Conservation (phyloP, 2,888 invertebrate species). For the Diaphora mendica region DNA sequence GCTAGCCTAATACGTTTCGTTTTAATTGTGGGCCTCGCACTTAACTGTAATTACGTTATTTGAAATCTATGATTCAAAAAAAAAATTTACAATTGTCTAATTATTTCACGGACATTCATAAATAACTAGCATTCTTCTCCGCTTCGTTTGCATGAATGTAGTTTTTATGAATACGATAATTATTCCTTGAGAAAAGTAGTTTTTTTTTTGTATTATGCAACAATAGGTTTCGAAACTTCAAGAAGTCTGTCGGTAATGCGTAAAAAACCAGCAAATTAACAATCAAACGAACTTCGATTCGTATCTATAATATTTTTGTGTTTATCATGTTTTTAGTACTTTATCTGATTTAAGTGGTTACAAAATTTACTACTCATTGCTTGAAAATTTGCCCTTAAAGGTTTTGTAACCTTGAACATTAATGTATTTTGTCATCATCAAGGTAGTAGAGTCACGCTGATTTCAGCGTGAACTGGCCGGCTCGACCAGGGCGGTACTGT, state of each 20-base stretch:
- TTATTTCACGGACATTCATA: not conserved
- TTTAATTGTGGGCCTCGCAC: not conserved
- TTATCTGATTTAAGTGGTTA: too few species aligned
- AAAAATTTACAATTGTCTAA: not conserved
- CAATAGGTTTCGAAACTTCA: not conserved
- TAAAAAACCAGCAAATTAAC: not conserved
- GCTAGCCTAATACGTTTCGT: too few species aligned
- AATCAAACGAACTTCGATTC: not conserved
- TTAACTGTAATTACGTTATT: not conserved
- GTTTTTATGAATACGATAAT: not conserved
- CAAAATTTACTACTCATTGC: too few species aligned
- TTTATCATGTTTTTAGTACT: too few species aligned
- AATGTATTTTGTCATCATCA: too few species aligned
- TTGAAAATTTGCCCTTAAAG: too few species aligned
- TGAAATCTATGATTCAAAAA: not conserved
- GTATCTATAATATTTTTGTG: not conserved
- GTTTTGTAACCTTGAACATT: too few species aligned
- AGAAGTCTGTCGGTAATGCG: not conserved
- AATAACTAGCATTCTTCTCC: not conserved
- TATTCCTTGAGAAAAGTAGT: not conserved
- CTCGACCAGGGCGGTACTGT: too few species aligned
- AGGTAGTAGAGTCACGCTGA: too few species aligned
- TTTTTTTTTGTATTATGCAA: too few species aligned
- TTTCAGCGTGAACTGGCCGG: too few species aligned
- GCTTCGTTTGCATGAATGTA: not conserved